A percentile compares a stretch with the other conserved stretches of the same genome.
These are phyloP conservation scores for Hyppa rectilinea DNA, from an alignment of 2,888 invertebrate species.

Conservation along the genomic window DNA sequence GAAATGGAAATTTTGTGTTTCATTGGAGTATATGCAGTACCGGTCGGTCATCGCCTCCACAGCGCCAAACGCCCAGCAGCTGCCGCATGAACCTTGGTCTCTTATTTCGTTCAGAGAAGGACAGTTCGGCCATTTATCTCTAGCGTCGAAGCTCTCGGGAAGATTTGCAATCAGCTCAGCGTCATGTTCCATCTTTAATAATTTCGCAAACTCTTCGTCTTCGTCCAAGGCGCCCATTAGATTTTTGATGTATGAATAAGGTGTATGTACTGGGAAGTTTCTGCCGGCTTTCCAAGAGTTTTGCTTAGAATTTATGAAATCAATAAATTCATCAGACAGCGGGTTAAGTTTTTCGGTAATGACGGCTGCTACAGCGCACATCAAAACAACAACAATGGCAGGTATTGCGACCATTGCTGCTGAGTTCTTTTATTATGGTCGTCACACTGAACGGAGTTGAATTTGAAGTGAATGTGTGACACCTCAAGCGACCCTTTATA, in stretches of 20 bases:
- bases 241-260: conserved; percentile 20
- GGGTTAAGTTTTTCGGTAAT: conserved; percentile 7
- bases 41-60: conserved; percentile 40
- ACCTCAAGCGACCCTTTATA: conserved; percentile 16
- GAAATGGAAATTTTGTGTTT: conserved; percentile 30
- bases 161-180: conserved; percentile 40
- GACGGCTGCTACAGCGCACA: background rate
- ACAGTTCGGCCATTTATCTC: conserved; percentile 44
- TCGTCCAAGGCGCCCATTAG: conserved; percentile 27
- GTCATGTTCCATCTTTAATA: conserved; percentile 14
- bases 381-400: conserved; percentile 1
- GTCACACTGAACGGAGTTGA: background rate
- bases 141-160: conserved; percentile 36
- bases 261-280: conserved; percentile 26
- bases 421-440: background rate
- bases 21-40: conserved; percentile 37
- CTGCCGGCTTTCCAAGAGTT: conserved; percentile 40
- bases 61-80: conserved; percentile 38
- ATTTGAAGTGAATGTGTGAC: conserved; percentile 3
- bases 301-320: conserved; percentile 33
- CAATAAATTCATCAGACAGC: conserved; percentile 40
- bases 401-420: conserved; percentile 10
- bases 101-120: conserved; percentile 34
- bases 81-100: conserved; percentile 41
- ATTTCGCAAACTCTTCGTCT: background rate